Evolutionary conservation across 92 coral and sea anemone genomes (phyloP).

Genomic region (Porites divaricata): DNA sequence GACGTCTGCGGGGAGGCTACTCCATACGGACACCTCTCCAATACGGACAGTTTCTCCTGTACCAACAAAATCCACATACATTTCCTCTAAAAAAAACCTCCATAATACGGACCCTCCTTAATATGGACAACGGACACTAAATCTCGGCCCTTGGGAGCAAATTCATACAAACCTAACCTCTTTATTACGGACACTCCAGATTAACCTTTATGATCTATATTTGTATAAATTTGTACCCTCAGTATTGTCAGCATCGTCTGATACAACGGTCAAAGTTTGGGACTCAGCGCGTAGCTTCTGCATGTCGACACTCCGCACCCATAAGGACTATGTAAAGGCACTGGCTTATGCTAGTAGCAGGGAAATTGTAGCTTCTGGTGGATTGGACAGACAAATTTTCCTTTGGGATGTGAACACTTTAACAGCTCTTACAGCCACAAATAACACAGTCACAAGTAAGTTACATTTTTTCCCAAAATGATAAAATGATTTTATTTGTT

Average conservation of each 20-base stretch:
- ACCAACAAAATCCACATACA: too few species aligned
- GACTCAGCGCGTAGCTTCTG: conserved; percentile 88
- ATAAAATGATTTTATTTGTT: too few species aligned
- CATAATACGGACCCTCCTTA: too few species aligned
- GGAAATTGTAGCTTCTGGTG: conserved; percentile 96
- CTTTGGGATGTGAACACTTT: conserved; percentile 98
- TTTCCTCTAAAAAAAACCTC: too few species aligned
- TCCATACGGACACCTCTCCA: too few species aligned
- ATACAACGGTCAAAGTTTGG: conserved; percentile 96
- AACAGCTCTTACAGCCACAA: conserved; percentile 95
- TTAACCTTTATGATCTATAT: too few species aligned
- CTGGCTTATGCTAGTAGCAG: conserved; percentile 90
- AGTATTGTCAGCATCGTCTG: conserved; percentile 98
- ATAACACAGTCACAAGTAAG: conserved; percentile 98
- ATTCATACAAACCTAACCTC: too few species aligned
- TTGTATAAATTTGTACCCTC: not conserved
- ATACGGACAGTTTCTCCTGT: too few species aligned
- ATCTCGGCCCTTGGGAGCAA: too few species aligned
- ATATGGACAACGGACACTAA: too few species aligned
- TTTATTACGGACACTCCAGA: too few species aligned
- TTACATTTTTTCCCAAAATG: not conserved
- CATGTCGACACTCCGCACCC: conserved; percentile 96
- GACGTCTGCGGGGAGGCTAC: too few species aligned
- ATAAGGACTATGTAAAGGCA: conserved; percentile 95
- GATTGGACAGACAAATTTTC: conserved; percentile 92